Evolutionary conservation across 2,888 invertebrate genomes (phyloP).

Genomic region (Drosophila colorata): DNA sequence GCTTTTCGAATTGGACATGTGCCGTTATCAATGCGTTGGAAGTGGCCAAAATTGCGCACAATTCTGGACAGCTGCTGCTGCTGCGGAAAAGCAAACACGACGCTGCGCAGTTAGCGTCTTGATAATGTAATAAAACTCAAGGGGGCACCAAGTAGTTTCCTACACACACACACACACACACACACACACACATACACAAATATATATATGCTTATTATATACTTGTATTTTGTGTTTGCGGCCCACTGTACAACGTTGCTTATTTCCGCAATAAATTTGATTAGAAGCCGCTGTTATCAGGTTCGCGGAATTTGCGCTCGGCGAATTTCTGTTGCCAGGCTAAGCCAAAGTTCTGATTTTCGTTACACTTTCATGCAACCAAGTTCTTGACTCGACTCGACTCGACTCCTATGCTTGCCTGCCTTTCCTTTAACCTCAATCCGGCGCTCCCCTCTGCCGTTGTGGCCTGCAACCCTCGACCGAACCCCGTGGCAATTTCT

Average conservation of each 20-base stretch:
- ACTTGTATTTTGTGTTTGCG: slow-evolving; percentile 2
- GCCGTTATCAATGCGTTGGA: slow-evolving; percentile 45
- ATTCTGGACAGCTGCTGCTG: slow-evolving; percentile 11
- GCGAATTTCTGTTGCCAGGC: slow-evolving; percentile 23
- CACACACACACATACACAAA: not conserved
- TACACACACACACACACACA: slow-evolving; percentile 9
- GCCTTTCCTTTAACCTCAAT: not conserved
- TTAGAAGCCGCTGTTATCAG: slow-evolving; percentile 57
- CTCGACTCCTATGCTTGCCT: slow-evolving; percentile 1
- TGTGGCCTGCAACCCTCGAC: slow-evolving; percentile 20
- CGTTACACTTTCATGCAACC: slow-evolving; percentile 6
- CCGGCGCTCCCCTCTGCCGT: not conserved
- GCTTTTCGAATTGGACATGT: slow-evolving; percentile 24
- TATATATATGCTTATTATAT: not conserved
- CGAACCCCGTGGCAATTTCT: slow-evolving; percentile 21
- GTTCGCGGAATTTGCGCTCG: slow-evolving; percentile 21
- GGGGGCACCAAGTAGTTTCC: slow-evolving; percentile 24
- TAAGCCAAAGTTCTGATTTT: slow-evolving; percentile 29
- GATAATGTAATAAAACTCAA: slow-evolving; percentile 48
- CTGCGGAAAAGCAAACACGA: slow-evolving; percentile 37
- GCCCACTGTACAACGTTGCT: slow-evolving; percentile 8
- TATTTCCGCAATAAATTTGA: slow-evolving; percentile 65
- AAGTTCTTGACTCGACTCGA: slow-evolving; percentile 21
- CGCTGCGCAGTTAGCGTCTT: slow-evolving; percentile 66
- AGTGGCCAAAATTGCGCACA: slow-evolving; percentile 46